Evolutionary conservation across 2,888 invertebrate genomes (phyloP).

Genomic region (Caenorhabditis angaria): DNA sequence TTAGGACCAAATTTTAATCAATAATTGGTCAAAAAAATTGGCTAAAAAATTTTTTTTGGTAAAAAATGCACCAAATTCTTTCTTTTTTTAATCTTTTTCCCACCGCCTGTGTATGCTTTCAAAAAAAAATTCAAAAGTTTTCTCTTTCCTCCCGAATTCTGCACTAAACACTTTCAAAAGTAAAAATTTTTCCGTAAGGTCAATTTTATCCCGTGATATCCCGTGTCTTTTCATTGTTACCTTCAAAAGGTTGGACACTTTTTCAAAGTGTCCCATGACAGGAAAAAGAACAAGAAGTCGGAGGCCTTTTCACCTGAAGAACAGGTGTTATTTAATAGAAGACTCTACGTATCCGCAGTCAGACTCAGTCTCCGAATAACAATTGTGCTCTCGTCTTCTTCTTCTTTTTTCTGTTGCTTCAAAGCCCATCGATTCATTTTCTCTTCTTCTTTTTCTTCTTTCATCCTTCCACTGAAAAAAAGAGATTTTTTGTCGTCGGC

Average conservation of each 20-base stretch:
- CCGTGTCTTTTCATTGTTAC: background rate
- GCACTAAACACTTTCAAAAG: no score
- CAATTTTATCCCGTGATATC: background rate
- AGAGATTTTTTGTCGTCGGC: no score
- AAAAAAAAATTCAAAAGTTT: no score
- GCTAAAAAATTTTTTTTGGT: no score
- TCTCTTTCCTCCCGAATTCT: no score
- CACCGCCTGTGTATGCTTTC: no score
- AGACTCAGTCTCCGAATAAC: background rate
- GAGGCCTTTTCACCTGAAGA: background rate
- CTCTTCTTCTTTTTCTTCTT: background rate
- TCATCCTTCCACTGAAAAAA: background rate
- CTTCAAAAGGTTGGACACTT: background rate
- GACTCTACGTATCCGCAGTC: background rate
- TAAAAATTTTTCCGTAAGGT: no score
- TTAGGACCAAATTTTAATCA: no score
- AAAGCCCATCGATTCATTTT: background rate
- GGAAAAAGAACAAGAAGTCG: slow-evolving; percentile 1
- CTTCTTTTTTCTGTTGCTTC: background rate
- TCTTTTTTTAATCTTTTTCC: no score
- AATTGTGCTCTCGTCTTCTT: background rate
- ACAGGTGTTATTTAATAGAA: background rate
- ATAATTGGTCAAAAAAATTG: no score
- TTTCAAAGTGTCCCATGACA: background rate
- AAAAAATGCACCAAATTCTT: no score